A percentile compares a stretch with the other conserved stretches of the same genome.
These are phyloP conservation scores for Andrena hattorfiana DNA, from an alignment of 2,888 invertebrate genomes.

Conservation along the genomic window DNA sequence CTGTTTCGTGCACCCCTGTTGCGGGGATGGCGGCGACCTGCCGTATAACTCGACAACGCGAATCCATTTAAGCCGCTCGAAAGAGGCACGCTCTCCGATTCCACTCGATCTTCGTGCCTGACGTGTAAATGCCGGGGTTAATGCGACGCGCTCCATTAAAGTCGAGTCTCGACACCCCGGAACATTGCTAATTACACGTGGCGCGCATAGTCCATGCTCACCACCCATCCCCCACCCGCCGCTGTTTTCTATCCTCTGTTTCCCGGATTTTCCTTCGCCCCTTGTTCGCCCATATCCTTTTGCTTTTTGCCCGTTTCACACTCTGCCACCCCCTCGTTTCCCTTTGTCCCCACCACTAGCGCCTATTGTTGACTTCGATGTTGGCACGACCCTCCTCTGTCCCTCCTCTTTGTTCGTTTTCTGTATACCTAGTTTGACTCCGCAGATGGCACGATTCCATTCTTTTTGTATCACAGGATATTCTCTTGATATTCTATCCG, in stretches of 20 bases:
- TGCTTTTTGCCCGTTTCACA: conserved; percentile 21
- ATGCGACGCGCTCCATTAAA: conserved; percentile 78
- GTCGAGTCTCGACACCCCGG: conserved; percentile 74
- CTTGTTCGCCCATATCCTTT: conserved; percentile 23
- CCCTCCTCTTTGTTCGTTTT: not conserved
- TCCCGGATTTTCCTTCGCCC: conserved; percentile 43
- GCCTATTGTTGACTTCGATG: conserved; percentile 29
- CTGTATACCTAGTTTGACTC: not conserved
- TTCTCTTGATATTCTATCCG: not conserved
- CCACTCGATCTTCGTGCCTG: conserved; percentile 77
- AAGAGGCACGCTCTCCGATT: conserved; percentile 69
- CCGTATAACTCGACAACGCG: conserved; percentile 59
- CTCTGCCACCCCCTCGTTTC: conserved; percentile 10
- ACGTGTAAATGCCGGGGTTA: conserved; percentile 76
- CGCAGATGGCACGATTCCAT: not conserved
- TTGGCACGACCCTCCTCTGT: conserved; percentile 9
- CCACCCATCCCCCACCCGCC: conserved; percentile 34
- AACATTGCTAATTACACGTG: conserved; percentile 77
- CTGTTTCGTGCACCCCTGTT: conserved; percentile 57
- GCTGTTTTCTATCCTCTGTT: conserved; percentile 36
- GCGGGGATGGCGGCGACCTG: conserved; percentile 41
- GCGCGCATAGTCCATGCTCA: conserved; percentile 67
- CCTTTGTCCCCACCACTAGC: not conserved
- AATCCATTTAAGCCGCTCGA: conserved; percentile 66
- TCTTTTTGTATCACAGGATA: not conserved